phyloP scores from a whole-genome alignment of 2,888 invertebrate species.

The Fragum whitleyi region DNA sequence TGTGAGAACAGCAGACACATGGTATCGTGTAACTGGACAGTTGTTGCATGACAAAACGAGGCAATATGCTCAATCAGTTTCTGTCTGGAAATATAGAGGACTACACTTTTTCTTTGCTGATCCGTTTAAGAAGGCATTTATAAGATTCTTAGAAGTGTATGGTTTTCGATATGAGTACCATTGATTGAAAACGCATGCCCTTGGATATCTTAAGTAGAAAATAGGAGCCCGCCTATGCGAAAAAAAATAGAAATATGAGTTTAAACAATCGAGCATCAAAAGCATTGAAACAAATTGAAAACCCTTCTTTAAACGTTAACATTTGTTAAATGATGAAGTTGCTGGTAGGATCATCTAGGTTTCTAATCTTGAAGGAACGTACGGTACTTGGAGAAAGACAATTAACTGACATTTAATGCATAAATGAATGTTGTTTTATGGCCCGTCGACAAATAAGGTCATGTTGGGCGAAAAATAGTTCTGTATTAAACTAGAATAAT shows the following conservation, averaged over 20 bases:
- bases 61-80: background rate
- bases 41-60: conserved; percentile 19
- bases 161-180: background rate
- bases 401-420: too few species aligned
- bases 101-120: background rate
- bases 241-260: background rate
- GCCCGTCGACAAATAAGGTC: too few species aligned
- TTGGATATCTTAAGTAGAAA: background rate
- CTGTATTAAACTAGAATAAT: too few species aligned
- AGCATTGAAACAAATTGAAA: background rate
- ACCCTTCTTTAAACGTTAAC: too few species aligned
- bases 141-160: background rate
- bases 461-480: too few species aligned
- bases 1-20: background rate
- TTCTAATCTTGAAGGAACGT: conserved; percentile 1
- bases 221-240: background rate
- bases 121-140: background rate
- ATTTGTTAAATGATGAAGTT: too few species aligned
- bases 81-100: background rate
- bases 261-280: background rate
- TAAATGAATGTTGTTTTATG: too few species aligned
- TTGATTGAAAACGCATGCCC: background rate
- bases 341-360: background rate
- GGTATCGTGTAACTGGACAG: background rate
- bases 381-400: background rate